phyloP scores from a whole-genome alignment of 2,113 vertebrate genomes.

The Trogon melanurus region DNA sequence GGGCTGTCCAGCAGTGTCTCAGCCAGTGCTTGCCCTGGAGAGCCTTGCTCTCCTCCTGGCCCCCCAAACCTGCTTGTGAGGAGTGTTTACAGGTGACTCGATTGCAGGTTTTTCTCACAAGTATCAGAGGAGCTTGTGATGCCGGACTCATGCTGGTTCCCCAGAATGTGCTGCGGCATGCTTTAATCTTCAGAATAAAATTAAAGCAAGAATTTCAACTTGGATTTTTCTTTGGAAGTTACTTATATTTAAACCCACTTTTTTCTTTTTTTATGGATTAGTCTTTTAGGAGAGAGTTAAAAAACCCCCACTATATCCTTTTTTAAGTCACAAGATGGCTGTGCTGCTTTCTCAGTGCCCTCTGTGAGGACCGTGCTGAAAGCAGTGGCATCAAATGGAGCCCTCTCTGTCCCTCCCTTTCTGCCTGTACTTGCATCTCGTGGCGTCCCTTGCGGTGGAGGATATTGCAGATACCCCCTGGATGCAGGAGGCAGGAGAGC shows the following conservation, averaged over 20 bases:
- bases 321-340: neutral
- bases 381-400: neutral
- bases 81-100: neutral
- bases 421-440: rapidly evolving
- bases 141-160: neutral
- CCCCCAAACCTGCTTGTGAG: neutral
- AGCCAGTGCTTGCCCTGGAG: neutral
- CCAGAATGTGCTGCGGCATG: neutral
- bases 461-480: neutral
- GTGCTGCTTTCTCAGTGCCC: neutral
- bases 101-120: neutral
- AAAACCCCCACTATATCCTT: neutral
- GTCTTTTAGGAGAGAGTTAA: neutral
- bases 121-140: neutral
- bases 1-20: neutral
- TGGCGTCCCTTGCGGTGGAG: neutral
- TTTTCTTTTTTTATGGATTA: neutral
- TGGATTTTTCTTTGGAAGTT: neutral
- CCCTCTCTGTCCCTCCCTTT: neutral
- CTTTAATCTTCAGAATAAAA: conserved; percentile 5
- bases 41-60: neutral
- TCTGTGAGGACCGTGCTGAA: neutral
- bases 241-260: neutral
- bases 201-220: conserved; percentile 8
- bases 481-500: neutral